Conservation (phyloP, 2,888 invertebrate species). For the Teleogryllus oceanicus region DNA sequence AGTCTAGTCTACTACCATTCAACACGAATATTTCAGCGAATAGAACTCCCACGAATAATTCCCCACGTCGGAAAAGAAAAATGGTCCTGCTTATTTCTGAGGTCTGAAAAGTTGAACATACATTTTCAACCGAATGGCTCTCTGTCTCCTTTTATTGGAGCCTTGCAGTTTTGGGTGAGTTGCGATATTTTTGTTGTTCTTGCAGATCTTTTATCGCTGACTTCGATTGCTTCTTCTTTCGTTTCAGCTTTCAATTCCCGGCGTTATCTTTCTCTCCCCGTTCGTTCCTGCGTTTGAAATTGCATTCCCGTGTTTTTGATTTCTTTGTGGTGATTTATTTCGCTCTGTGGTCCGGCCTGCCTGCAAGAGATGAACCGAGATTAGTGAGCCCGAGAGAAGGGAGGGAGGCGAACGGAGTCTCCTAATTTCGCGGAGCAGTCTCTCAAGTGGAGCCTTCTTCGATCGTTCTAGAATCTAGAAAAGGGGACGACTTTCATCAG, state of each 20-base stretch:
- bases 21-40: no score
- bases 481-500: not conserved
- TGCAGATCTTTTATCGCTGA: no score
- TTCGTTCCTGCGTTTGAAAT: not conserved
- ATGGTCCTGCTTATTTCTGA: no score
- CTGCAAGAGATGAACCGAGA: constrained; percentile 1
- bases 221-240: not conserved
- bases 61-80: no score
- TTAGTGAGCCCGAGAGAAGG: not conserved
- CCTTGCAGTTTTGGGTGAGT: no score
- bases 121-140: no score
- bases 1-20: no score
- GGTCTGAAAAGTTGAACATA: no score
- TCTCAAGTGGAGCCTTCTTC: not conserved
- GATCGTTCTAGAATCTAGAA: not conserved
- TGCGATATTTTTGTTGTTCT: no score
- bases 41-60: no score
- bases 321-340: constrained; percentile 11
- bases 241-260: not conserved
- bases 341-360: not conserved
- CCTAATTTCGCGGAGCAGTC: not conserved
- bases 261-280: not conserved
- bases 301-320: constrained; percentile 7
- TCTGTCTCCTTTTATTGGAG: no score
- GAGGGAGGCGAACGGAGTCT: not conserved